A percentile compares a stretch with the other conserved stretches of the same genome.
phyloP scores from a whole-genome alignment of 2,113 vertebrate genomes.

The Emydocephalus ijimae region DNA sequence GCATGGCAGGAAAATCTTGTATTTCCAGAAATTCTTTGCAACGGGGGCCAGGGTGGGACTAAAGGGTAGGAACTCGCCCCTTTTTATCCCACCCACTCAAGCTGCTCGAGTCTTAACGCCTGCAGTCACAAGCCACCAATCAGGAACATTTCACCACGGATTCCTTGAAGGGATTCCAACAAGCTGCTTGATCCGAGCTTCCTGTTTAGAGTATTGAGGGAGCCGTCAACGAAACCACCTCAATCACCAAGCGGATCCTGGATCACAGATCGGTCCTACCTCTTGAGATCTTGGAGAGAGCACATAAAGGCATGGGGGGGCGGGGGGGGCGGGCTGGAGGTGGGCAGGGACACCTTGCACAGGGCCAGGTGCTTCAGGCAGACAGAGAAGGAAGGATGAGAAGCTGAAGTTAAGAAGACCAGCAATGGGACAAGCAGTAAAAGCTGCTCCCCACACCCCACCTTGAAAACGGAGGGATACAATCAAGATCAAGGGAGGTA shows the following conservation, averaged over 20 bases:
- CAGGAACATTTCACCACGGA: neutral
- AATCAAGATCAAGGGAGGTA: too few species aligned
- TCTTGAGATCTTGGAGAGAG: neutral
- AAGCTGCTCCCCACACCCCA: neutral
- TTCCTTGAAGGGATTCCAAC: neutral
- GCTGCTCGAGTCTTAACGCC: neutral
- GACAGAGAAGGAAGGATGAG: neutral
- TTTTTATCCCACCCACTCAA: neutral
- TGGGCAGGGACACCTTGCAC: neutral
- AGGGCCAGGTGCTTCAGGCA: neutral
- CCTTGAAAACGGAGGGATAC: neutral
- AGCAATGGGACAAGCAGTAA: neutral
- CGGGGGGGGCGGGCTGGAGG: neutral
- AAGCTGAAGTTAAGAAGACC: neutral
- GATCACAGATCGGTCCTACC: neutral
- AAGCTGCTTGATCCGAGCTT: neutral
- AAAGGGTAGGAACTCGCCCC: neutral
- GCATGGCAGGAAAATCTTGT: neutral
- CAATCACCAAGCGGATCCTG: neutral
- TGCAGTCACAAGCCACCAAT: neutral
- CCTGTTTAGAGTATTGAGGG: neutral
- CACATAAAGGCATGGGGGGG: neutral
- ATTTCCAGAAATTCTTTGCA: neutral
- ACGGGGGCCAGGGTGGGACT: neutral
- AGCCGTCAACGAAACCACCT: neutral